phyloP scores from a whole-genome alignment of 2,888 invertebrate genomes.

The Drosophila fulvimacula region DNA sequence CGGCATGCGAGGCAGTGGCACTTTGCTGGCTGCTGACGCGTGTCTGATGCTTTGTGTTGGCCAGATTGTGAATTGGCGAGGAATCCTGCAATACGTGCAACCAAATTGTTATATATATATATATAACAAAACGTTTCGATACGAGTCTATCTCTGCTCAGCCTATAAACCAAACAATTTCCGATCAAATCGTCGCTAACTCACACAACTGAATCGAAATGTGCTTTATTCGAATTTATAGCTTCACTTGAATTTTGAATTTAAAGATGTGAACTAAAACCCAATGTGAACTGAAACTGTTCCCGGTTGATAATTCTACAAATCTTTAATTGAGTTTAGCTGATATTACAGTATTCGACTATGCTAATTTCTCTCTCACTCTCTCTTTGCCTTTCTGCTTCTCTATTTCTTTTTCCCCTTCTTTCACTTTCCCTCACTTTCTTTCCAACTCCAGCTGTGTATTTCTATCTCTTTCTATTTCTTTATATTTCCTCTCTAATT shows the following conservation, averaged over 20 bases:
- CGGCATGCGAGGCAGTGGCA: conserved; percentile 60
- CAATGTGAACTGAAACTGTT: not conserved
- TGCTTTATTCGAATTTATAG: not conserved
- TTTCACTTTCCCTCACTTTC: not conserved
- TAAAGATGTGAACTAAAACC: not conserved
- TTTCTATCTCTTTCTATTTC: not conserved
- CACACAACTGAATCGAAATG: not conserved
- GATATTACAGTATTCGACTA: too few species aligned
- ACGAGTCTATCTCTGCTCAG: not conserved
- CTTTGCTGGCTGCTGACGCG: conserved; percentile 77
- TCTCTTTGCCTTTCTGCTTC: not conserved
- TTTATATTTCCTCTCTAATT: not conserved
- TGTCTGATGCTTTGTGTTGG: conserved; percentile 83
- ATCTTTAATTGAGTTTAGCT: too few species aligned
- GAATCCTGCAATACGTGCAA: conserved; percentile 77
- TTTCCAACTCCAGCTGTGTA: accelerated
- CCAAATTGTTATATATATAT: not conserved
- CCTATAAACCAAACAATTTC: not conserved
- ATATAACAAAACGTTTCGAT: too few species aligned
- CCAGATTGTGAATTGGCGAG: conserved; percentile 85
- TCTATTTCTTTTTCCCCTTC: not conserved
- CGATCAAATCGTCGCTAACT: not conserved
- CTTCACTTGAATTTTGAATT: conserved; percentile 3
- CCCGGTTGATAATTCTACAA: not conserved
- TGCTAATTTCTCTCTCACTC: not conserved